phyloP scores from a whole-genome alignment of 2,797 vertebrate genomes.

The Prionace glauca region DNA sequence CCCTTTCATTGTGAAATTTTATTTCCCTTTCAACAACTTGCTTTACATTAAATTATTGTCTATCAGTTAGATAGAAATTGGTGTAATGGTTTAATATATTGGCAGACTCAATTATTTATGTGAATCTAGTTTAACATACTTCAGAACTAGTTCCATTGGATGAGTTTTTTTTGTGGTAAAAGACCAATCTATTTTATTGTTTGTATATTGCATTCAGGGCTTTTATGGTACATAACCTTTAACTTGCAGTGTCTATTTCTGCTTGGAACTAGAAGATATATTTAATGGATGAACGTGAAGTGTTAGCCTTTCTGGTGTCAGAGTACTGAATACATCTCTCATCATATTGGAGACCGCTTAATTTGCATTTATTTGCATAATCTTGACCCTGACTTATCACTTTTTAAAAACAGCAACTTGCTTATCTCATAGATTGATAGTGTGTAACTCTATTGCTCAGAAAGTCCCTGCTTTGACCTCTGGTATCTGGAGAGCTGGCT shows the following conservation, averaged over 20 bases:
- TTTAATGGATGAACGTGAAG: not conserved
- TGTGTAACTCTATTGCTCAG: not conserved
- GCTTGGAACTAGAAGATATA: not conserved
- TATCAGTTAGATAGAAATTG: not conserved
- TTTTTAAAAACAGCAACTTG: not conserved
- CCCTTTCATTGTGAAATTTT: no score
- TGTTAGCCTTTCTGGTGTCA: not conserved
- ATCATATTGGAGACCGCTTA: not conserved
- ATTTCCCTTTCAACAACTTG: no score
- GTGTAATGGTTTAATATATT: not conserved
- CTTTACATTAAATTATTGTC: not conserved
- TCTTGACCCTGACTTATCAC: not conserved
- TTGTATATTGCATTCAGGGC: not conserved
- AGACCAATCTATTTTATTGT: not conserved
- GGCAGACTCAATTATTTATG: no score
- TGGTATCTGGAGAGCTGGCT: not conserved
- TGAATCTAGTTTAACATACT: not conserved
- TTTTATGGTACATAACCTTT: not conserved
- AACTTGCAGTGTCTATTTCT: not conserved
- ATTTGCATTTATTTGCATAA: not conserved
- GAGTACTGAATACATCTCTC: not conserved
- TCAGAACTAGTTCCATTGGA: not conserved
- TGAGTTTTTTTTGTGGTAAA: not conserved
- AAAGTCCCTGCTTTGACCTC: not conserved
- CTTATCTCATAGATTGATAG: not conserved